Evolutionary conservation across 1,140 invertebrate species (phyloP).

Genomic region (Nomia melanderi): DNA sequence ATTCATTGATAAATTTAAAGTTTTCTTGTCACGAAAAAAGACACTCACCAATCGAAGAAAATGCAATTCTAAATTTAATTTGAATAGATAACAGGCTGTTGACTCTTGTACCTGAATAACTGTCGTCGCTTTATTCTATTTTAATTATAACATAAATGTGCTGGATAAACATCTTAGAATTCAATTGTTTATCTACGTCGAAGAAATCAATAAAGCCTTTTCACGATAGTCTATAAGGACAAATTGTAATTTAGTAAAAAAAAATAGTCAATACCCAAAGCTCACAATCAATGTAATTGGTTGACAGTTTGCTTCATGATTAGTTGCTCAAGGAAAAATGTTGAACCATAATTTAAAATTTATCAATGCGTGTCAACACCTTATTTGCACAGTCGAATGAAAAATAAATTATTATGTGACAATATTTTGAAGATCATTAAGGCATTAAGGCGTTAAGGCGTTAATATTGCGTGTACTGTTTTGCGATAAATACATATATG

Average conservation of each 20-base stretch:
- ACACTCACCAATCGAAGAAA: neutral
- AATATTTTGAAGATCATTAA: slow-evolving; percentile 39
- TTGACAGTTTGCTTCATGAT: slow-evolving; percentile 32
- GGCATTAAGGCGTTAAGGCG: slow-evolving; percentile 23
- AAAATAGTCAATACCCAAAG: slow-evolving; percentile 12
- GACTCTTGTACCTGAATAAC: neutral
- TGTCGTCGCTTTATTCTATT: neutral
- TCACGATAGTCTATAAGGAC: slow-evolving; percentile 43
- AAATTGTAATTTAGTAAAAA: slow-evolving; percentile 31
- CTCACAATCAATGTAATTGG: slow-evolving; percentile 17
- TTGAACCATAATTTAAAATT: slow-evolving; percentile 29
- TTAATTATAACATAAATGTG: neutral
- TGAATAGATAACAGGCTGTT: neutral
- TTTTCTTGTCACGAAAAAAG: slow-evolving; percentile 10
- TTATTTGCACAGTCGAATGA: slow-evolving; percentile 33
- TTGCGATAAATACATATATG: slow-evolving; percentile 43
- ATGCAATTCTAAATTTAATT: neutral
- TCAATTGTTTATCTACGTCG: neutral
- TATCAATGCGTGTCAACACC: slow-evolving; percentile 18
- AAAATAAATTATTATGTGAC: slow-evolving; percentile 40
- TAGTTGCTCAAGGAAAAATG: slow-evolving; percentile 13
- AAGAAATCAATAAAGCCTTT: slow-evolving; percentile 33
- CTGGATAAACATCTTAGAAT: slow-evolving; percentile 10
- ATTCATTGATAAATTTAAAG: slow-evolving; percentile 9
- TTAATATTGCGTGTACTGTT: slow-evolving; percentile 36